Evolutionary conservation across 2,797 vertebrate genomes (phyloP).

Genomic region (Pseudomugil tenellus): DNA sequence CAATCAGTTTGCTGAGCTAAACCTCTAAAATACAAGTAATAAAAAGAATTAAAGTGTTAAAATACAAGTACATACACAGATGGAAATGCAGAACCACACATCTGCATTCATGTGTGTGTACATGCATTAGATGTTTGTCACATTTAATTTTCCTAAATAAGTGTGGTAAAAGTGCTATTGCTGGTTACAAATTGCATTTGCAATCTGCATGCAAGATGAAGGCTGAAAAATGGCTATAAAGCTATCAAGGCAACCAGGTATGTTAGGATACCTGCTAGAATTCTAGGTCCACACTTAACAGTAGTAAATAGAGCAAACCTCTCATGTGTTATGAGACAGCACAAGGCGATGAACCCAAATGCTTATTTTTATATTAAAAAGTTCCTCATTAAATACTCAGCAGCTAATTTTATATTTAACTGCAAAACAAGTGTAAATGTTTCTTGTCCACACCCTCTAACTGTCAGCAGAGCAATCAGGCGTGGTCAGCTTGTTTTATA

Average conservation of each 20-base stretch:
- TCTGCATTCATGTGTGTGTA: not conserved
- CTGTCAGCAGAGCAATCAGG: conserved; percentile 65
- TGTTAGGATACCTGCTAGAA: conserved; percentile 40
- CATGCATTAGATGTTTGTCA: conserved; percentile 4
- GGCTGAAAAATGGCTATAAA: conserved; percentile 45
- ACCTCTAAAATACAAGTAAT: conserved; percentile 62
- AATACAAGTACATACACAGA: conserved; percentile 10
- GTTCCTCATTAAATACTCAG: conserved; percentile 15
- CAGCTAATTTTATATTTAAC: conserved; percentile 20
- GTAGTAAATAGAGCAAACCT: conserved; percentile 14
- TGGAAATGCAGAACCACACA: conserved; percentile 8
- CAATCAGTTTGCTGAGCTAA: conserved; percentile 51
- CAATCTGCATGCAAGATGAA: conserved; percentile 61
- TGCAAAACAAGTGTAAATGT: conserved; percentile 39
- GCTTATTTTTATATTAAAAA: conserved; percentile 8
- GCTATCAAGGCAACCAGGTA: conserved; percentile 51
- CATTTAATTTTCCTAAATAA: conserved; percentile 67
- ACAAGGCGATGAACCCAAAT: conserved; percentile 13
- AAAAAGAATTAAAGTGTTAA: conserved; percentile 48
- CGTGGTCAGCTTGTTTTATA: conserved; percentile 73
- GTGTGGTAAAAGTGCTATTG: conserved; percentile 33
- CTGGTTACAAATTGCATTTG: conserved; percentile 76
- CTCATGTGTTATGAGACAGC: conserved; percentile 15
- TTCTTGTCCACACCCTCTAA: conserved; percentile 43
- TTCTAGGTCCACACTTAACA: conserved; percentile 30